phyloP scores from a whole-genome alignment of 2,797 vertebrate genomes.

The Momotus momota region DNA sequence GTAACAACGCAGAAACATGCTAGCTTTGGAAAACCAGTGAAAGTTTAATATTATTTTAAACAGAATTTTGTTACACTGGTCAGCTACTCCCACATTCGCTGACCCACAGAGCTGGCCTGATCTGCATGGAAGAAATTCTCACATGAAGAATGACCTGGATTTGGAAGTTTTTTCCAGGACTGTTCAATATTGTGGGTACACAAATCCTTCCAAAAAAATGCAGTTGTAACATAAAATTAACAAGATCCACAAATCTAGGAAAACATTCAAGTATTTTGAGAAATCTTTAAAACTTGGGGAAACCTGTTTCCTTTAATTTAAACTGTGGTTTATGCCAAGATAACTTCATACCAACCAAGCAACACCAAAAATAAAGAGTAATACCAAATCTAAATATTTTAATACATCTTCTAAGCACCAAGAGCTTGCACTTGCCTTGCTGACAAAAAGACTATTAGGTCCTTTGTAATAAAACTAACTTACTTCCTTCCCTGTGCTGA shows the following conservation, averaged over 20 bases:
- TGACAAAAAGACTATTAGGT: neutral
- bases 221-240: neutral
- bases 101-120: neutral
- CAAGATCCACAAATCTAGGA: neutral
- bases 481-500: constrained; percentile 96
- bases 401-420: neutral
- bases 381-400: neutral
- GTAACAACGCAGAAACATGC: neutral
- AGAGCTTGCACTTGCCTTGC: neutral
- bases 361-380: neutral
- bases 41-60: neutral
- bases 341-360: neutral
- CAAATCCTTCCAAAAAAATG: neutral
- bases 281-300: neutral
- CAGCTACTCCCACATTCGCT: neutral
- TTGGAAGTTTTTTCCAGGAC: neutral
- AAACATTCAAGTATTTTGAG: neutral
- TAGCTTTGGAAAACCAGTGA: neutral
- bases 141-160: neutral
- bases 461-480: constrained; percentile 57
- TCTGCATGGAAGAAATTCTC: neutral
- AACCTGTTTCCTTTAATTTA: neutral
- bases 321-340: neutral
- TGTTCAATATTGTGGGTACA: neutral
- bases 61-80: neutral